A percentile compares a stretch with the other conserved stretches of the same genome.
Conservation (phyloP, 64 coral and sea anemone genomes). For the Pocillopora damicornis region DNA sequence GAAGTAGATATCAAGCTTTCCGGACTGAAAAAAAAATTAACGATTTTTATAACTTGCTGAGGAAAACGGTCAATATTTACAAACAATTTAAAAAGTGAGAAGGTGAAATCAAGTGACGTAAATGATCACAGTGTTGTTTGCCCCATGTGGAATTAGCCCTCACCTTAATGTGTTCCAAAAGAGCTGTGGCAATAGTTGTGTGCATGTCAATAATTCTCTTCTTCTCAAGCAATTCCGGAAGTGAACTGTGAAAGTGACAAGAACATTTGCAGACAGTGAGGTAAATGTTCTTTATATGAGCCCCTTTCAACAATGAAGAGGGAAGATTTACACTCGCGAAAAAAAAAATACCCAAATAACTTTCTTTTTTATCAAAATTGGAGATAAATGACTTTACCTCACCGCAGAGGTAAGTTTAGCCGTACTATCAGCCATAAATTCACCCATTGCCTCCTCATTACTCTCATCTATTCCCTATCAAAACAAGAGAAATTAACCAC, state of each 20-base stretch:
- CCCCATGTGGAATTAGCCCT: background rate
- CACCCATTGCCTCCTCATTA: slow-evolving; percentile 74
- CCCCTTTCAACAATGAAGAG: too few relatives aligned
- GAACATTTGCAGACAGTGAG: background rate
- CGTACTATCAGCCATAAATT: slow-evolving; percentile 77
- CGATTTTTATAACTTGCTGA: background rate
- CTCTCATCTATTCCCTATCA: slow-evolving; percentile 86
- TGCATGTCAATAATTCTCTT: slow-evolving; percentile 94
- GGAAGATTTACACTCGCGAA: too few relatives aligned
- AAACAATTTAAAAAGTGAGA: too few relatives aligned
- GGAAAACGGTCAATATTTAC: too few relatives aligned
- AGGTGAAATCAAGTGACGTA: too few relatives aligned
- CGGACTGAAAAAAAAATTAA: slow-evolving; percentile 51
- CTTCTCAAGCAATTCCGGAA: slow-evolving; percentile 96
- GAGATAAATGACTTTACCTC: slow-evolving; percentile 44
- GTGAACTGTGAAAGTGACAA: slow-evolving; percentile 56
- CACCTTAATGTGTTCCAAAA: slow-evolving; percentile 93
- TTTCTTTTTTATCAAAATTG: too few relatives aligned
- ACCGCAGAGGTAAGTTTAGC: slow-evolving; percentile 96
- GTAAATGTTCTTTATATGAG: too few relatives aligned
- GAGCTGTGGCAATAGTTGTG: slow-evolving; percentile 96
- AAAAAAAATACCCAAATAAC: too few relatives aligned
- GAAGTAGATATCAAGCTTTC: slow-evolving; percentile 95
- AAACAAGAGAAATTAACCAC: background rate
- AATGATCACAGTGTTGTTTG: too few relatives aligned